phyloP scores from a whole-genome alignment of 1,140 invertebrate genomes.

The Sogatella furcifera region DNA sequence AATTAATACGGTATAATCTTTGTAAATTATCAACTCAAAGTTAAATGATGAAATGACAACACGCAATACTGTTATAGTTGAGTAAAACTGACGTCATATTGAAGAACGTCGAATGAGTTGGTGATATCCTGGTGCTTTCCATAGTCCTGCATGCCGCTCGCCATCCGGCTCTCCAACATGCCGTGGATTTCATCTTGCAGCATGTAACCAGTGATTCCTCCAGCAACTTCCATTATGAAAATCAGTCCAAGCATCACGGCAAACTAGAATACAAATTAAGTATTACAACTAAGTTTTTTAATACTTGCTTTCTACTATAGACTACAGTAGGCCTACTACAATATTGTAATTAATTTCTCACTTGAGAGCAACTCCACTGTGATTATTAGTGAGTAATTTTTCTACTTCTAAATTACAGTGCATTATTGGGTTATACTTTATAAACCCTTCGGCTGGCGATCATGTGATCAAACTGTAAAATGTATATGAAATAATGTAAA shows the following conservation, averaged over 20 bases:
- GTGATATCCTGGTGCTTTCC: slow-evolving; percentile 43
- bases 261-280: slow-evolving; percentile 48
- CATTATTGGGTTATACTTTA: too few species aligned
- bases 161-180: slow-evolving; percentile 52
- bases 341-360: too few species aligned
- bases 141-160: slow-evolving; percentile 56
- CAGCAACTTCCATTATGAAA: slow-evolving; percentile 72
- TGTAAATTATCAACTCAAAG: neutral
- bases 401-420: too few species aligned
- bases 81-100: slow-evolving; percentile 58
- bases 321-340: too few species aligned
- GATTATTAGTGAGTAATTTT: too few species aligned
- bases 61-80: neutral
- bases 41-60: neutral
- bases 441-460: too few species aligned
- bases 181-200: slow-evolving; percentile 55
- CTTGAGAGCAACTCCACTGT: too few species aligned
- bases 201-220: slow-evolving; percentile 75
- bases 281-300: neutral
- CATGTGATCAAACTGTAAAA: too few species aligned
- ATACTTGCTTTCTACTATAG: too few species aligned
- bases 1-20: neutral
- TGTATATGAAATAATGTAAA: too few species aligned
- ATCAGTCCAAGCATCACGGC: slow-evolving; percentile 68
- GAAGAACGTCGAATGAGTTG: slow-evolving; percentile 63